phyloP scores from a whole-genome alignment of 2,888 invertebrate species.

The Villa cingulata region DNA sequence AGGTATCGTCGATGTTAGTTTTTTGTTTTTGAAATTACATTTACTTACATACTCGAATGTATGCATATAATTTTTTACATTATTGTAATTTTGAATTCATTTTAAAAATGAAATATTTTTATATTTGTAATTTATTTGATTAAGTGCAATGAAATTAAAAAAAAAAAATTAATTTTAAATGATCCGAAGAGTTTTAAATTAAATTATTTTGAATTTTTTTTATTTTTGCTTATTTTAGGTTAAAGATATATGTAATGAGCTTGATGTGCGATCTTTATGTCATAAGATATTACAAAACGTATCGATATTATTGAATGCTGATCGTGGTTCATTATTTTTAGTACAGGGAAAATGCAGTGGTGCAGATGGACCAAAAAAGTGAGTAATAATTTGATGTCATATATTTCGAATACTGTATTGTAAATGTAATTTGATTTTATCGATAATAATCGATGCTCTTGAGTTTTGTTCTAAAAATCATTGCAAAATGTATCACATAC shows the following conservation, averaged over 20 bases:
- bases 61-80: not conserved
- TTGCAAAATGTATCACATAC: too few relatives aligned
- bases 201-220: not conserved
- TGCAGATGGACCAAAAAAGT: slow-evolving; percentile 34
- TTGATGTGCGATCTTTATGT: slow-evolving; percentile 83
- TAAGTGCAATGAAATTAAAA: not conserved
- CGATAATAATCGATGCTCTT: too few relatives aligned
- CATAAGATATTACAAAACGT: slow-evolving; percentile 95
- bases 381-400: slow-evolving; percentile 19
- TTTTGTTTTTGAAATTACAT: too few relatives aligned
- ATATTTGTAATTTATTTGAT: not conserved
- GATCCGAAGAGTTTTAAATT: not conserved
- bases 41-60: not conserved
- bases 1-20: slow-evolving; percentile 32
- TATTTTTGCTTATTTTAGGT: slow-evolving; percentile 43
- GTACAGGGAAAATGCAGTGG: slow-evolving; percentile 55
- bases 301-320: slow-evolving; percentile 79
- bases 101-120: not conserved
- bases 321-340: slow-evolving; percentile 83
- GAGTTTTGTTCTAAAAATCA: too few relatives aligned
- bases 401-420: too few relatives aligned
- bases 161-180: not conserved
- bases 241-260: slow-evolving; percentile 90
- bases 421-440: too few relatives aligned
- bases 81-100: not conserved